Percentiles rank a stretch among this genome's conserved stretches.
Conservation (phyloP, 1,140 invertebrate species). For the Tribolium madens region DNA sequence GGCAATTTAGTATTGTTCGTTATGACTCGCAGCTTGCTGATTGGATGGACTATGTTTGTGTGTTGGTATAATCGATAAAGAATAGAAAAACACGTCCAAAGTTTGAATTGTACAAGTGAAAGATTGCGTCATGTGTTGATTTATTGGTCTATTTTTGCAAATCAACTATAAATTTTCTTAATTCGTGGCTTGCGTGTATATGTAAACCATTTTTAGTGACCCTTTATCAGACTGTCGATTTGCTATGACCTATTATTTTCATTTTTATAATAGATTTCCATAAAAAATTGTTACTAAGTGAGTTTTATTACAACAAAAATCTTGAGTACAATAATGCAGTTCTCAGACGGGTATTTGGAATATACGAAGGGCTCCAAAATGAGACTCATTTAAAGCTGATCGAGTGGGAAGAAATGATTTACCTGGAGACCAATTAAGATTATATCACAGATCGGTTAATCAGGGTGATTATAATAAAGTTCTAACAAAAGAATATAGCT, state of each 20-base stretch:
- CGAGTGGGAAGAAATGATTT: conserved; percentile 38
- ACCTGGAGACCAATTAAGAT: conserved; percentile 31
- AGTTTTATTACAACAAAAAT: background rate
- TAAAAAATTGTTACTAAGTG: background rate
- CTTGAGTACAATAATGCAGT: background rate
- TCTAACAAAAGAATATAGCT: background rate
- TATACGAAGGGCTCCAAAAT: background rate
- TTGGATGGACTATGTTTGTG: background rate
- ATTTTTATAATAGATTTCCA: conserved; percentile 2
- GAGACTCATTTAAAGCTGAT: conserved; percentile 10
- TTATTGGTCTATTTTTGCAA: conserved; percentile 34
- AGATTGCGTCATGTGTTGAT: conserved; percentile 31
- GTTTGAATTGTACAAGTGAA: conserved; percentile 33
- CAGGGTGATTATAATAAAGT: conserved; percentile 29
- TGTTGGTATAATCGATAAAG: background rate
- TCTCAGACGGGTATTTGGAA: background rate
- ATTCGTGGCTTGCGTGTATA: conserved; percentile 19
- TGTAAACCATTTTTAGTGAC: conserved; percentile 11
- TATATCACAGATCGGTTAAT: conserved; percentile 33
- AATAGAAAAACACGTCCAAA: conserved; percentile 35
- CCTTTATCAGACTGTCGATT: conserved; percentile 22
- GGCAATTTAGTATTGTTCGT: background rate
- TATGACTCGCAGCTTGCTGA: background rate
- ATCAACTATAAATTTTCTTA: conserved; percentile 31
- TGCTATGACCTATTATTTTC: background rate